phyloP scores from a whole-genome alignment of 1,140 invertebrate genomes.

The Pseudomyrmex gracilis region DNA sequence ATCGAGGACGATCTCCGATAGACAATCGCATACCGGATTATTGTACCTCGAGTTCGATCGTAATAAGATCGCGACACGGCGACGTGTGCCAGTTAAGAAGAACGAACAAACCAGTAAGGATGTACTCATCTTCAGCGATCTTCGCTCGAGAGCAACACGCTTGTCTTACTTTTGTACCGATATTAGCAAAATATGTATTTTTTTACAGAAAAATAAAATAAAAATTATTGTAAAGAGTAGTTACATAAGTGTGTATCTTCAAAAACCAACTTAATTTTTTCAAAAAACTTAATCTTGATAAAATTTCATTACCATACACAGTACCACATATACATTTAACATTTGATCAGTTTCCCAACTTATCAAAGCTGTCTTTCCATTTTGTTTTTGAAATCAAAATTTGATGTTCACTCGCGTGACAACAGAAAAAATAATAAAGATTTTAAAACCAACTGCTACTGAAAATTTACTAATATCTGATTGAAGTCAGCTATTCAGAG shows the following conservation, averaged over 20 bases:
- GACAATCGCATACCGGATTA: slow-evolving; percentile 38
- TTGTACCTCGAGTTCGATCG: slow-evolving; percentile 51
- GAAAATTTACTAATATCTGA: too few species aligned
- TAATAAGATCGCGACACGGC: slow-evolving; percentile 34
- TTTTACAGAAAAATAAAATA: slow-evolving; percentile 76
- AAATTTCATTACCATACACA: too few species aligned
- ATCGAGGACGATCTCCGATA: slow-evolving; percentile 42
- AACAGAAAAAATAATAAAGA: too few species aligned
- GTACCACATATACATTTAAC: too few species aligned
- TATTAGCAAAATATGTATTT: slow-evolving; percentile 78
- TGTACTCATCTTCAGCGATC: slow-evolving; percentile 47
- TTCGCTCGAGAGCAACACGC: slow-evolving; percentile 68
- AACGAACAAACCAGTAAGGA: slow-evolving; percentile 36
- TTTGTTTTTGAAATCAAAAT: too few species aligned
- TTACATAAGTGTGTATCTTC: background rate
- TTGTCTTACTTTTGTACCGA: slow-evolving; percentile 75
- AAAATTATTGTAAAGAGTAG: slow-evolving; percentile 68
- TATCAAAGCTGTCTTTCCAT: too few species aligned
- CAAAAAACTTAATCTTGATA: background rate
- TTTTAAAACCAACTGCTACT: too few species aligned
- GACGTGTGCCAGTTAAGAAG: slow-evolving; percentile 59
- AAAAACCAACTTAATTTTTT: background rate
- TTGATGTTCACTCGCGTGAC: too few species aligned
- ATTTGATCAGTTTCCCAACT: too few species aligned
- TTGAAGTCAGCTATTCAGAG: too few species aligned